Evolutionary conservation across 2,888 invertebrate species (phyloP).

Genomic region (Periphyllus acericola): DNA sequence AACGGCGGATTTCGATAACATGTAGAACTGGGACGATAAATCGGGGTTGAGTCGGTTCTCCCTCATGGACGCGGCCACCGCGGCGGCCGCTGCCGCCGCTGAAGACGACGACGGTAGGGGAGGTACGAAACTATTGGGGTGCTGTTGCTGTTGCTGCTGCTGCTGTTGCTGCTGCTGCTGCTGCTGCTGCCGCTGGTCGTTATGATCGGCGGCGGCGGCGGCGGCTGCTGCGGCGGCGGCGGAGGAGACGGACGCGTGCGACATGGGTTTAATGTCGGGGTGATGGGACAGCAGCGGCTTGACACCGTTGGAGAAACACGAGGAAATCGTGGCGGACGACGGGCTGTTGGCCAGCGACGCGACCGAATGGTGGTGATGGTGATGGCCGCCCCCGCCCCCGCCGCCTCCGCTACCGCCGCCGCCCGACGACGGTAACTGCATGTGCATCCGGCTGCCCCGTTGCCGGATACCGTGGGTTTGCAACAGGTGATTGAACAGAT

Average conservation of each 20-base stretch:
- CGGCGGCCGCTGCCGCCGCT: not conserved
- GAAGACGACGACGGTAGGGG: slow-evolving; percentile 16
- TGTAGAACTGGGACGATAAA: slow-evolving; percentile 52
- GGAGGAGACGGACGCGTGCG: slow-evolving; percentile 21
- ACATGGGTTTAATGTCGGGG: slow-evolving; percentile 19
- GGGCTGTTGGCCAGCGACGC: slow-evolving; percentile 38
- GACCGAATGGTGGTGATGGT: slow-evolving; percentile 19
- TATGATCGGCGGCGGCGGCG: slow-evolving; percentile 11
- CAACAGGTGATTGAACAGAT: slow-evolving; percentile 80
- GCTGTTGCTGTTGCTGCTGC: slow-evolving; percentile 26
- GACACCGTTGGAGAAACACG: slow-evolving; percentile 59
- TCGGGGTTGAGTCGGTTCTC: slow-evolving; percentile 38
- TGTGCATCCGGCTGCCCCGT: slow-evolving; percentile 67
- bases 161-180: too few species aligned
- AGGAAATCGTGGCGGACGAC: slow-evolving; percentile 63
- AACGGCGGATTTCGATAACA: slow-evolving; percentile 37
- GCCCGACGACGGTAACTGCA: slow-evolving; percentile 58
- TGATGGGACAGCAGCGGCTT: slow-evolving; percentile 50
- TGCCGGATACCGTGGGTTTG: slow-evolving; percentile 81
- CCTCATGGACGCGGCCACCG: slow-evolving; percentile 16
- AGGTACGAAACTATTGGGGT: slow-evolving; percentile 30
- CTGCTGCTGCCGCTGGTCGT: slow-evolving; percentile 20
- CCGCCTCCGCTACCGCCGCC: not conserved
- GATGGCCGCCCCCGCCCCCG: slow-evolving; percentile 61
- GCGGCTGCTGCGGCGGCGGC: slow-evolving; percentile 28